Base-by-base conservation (phyloP, 2,888 invertebrate genomes). In the Frankliniella fusca region DNA sequence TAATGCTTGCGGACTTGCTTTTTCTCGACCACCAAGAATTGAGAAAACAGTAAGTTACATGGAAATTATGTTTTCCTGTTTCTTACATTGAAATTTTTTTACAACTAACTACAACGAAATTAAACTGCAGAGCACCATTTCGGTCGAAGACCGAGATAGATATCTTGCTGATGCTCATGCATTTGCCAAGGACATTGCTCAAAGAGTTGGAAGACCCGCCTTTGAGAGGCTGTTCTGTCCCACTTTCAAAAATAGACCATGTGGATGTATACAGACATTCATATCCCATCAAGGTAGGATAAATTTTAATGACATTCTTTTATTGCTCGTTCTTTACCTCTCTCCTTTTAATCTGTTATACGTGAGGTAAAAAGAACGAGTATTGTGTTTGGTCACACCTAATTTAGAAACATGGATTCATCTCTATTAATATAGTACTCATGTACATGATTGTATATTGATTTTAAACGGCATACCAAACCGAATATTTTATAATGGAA, bases 191-290 rank as follows among this genome's bases (percentile, higher is more conserved):
- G 23, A 23, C 27, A 9, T 76, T 76, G n/a, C 70, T 76, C 11
- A 76, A 76, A 27, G 27, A 23, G 70, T 76, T 8, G 70, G 70
- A 23, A 76, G 83, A 18, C 81, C 82, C n/a, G 83, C 83, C 82
- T 83, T 84, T 12, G 48, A 80, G n/a, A 79, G 80, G 12, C 81
- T 84, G 2, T 84, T 81, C 65, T 84, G 84, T 80, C 84, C 84
- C 12, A 48, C 82, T 12, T 83, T 83, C 76, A 83, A 83, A 82
- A 79, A 28, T n/a, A 83, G 82, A 65, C 82, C 84, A 48, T 84
- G 84, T 80, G 81, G 82, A 3, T 84, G 84, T 81, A 65, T 84
- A 27, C 84, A 84, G 82, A 84, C 61, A n/a, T 84, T 83, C 80
- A 20, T 38, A 81, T 65, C 81, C 80, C 54, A 12, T 80, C 12